These are phyloP conservation scores for Sebastolobus altivelis DNA, from an alignment of 2,797 vertebrate species.

Conservation along the genomic window DNA sequence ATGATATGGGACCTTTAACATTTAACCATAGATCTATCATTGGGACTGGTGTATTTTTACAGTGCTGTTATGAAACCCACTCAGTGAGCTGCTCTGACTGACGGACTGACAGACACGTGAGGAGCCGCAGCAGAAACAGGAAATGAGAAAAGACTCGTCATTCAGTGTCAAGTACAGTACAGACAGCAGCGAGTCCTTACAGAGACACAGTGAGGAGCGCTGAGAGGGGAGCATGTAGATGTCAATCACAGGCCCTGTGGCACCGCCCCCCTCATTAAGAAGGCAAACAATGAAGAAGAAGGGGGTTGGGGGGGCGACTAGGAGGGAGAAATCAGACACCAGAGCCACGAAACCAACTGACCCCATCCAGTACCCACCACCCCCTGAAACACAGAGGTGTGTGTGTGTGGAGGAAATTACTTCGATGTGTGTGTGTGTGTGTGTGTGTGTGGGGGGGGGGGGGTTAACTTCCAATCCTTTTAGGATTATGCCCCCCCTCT, in stretches of 20 bases:
- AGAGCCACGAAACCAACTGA: conserved; percentile 82
- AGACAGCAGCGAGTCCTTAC: conserved; percentile 3
- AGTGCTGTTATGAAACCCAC: background rate
- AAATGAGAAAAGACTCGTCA: conserved; percentile 35
- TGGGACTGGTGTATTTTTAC: background rate
- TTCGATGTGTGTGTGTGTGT: conserved; percentile 34
- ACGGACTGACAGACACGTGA: conserved; percentile 21
- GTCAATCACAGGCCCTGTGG: conserved; percentile 88
- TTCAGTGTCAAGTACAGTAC: conserved; percentile 49
- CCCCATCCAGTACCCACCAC: conserved; percentile 73
- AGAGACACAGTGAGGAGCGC: conserved; percentile 21
- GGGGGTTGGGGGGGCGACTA: conserved; percentile 81
- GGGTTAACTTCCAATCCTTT: conserved; percentile 85
- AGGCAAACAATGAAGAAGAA: conserved; percentile 90
- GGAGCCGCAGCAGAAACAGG: conserved; percentile 22
- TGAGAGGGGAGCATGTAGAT: conserved; percentile 80
- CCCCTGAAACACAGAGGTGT: conserved; percentile 58
- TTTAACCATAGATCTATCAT: background rate
- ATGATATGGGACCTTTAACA: too few relatives aligned
- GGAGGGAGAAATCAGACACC: conserved; percentile 90
- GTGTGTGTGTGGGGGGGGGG: conserved; percentile 36
- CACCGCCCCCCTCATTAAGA: conserved; percentile 97
- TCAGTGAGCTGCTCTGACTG: conserved; percentile 13
- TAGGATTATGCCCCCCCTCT: conserved; percentile 83
- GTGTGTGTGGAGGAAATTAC: conserved; percentile 54